Percentiles rank a stretch among this genome's conserved stretches.
These are phyloP conservation scores for Ornithoptera priamus DNA, from an alignment of 2,888 invertebrate genomes.

Conservation along the genomic window DNA sequence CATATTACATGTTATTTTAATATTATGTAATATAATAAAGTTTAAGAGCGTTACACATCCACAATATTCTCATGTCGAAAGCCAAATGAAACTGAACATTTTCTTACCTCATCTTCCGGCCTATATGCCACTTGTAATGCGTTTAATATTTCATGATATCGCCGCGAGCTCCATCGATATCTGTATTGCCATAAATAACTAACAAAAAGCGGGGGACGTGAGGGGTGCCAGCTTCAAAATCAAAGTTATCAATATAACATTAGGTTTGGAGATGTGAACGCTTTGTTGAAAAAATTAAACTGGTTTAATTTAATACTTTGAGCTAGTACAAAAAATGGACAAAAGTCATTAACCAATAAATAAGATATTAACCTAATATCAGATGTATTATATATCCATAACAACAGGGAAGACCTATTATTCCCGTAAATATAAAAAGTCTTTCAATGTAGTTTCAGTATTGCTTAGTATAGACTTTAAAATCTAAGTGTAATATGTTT, in stretches of 20 bases:
- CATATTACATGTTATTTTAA: neutral
- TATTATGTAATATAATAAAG: neutral
- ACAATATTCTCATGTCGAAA: slow-evolving; percentile 41
- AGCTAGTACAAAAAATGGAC: neutral
- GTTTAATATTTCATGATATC: slow-evolving; percentile 80
- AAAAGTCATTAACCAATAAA: no score
- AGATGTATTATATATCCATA: no score
- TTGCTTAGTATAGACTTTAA: no score
- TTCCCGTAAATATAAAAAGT: no score
- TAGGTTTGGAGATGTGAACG: slow-evolving; percentile 57
- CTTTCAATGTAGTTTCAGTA: no score
- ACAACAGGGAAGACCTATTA: no score
- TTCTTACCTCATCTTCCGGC: slow-evolving; percentile 75
- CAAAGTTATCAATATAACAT: slow-evolving; percentile 77
- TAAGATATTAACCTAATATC: no score
- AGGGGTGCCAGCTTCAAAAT: slow-evolving; percentile 55
- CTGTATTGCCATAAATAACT: slow-evolving; percentile 73
- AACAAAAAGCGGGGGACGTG: slow-evolving; percentile 61
- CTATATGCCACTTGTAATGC: slow-evolving; percentile 79
- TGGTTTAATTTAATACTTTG: slow-evolving; percentile 24
- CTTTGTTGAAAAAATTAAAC: slow-evolving; percentile 31
- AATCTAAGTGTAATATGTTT: no score
- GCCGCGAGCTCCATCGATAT: slow-evolving; percentile 72
- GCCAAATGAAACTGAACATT: slow-evolving; percentile 64
- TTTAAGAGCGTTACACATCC: slow-evolving; percentile 36